Percentiles rank a stretch among this genome's conserved stretches.
These are phyloP conservation scores for Lasioglossum pauxillum DNA, from an alignment of 2,888 invertebrate species.

Conservation along the genomic window DNA sequence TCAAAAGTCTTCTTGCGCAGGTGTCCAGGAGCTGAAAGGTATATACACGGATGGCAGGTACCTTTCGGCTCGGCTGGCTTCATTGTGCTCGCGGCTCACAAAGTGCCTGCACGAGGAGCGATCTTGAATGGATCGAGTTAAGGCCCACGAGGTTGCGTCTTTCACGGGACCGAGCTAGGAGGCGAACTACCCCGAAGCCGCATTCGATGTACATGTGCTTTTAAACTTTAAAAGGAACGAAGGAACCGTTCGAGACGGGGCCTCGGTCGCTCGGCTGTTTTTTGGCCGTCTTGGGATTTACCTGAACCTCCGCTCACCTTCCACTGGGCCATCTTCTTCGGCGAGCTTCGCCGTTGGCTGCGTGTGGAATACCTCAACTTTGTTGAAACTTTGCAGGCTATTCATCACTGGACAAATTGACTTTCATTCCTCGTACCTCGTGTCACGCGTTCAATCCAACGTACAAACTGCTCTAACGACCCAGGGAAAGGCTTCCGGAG, in stretches of 20 bases:
- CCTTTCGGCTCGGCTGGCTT: slow-evolving; percentile 74
- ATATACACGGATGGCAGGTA: slow-evolving; percentile 77
- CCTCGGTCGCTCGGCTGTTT: slow-evolving; percentile 58
- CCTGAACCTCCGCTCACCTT: not conserved
- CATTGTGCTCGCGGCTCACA: slow-evolving; percentile 76
- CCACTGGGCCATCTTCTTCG: not conserved
- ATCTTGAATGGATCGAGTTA: slow-evolving; percentile 72
- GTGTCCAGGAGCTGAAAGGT: slow-evolving; percentile 76
- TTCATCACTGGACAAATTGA: not conserved
- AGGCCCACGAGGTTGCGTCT: slow-evolving; percentile 77
- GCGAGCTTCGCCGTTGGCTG: not conserved
- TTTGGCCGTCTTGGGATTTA: slow-evolving; percentile 33
- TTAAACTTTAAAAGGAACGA: slow-evolving; percentile 73
- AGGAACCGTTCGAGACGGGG: slow-evolving; percentile 56
- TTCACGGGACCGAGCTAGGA: slow-evolving; percentile 60
- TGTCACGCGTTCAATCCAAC: not conserved
- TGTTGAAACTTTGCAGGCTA: not conserved
- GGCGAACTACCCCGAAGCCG: slow-evolving; percentile 51
- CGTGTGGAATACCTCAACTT: not conserved
- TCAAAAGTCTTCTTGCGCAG: slow-evolving; percentile 81
- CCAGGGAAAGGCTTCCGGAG: not conserved
- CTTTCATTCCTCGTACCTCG: not conserved
- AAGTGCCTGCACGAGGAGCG: slow-evolving; percentile 76
- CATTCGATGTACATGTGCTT: slow-evolving; percentile 52
- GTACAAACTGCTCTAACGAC: not conserved